phyloP scores from a whole-genome alignment of 2,113 vertebrate genomes.

The Empidonax alnorum region DNA sequence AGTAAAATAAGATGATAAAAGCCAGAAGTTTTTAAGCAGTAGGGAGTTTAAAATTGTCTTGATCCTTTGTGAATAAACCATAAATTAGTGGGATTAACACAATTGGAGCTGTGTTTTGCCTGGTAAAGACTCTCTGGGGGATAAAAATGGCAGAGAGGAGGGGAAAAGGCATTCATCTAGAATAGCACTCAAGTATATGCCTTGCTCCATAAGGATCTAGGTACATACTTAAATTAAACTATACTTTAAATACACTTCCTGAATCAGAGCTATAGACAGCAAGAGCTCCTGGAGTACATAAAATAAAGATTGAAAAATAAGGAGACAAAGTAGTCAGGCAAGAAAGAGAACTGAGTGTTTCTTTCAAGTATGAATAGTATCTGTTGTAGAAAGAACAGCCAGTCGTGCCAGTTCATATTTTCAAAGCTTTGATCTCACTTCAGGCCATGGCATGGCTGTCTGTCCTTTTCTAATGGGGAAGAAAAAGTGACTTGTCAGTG shows the following conservation, averaged over 20 bases:
- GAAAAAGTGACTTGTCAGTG: not conserved
- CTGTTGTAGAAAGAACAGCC: not conserved
- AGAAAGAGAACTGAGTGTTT: not conserved
- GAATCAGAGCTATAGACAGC: not conserved
- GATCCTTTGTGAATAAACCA: not conserved
- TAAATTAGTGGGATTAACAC: slow-evolving; percentile 9
- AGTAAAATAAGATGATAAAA: not conserved
- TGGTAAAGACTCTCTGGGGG: not conserved
- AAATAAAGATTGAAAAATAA: not conserved
- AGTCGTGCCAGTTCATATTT: not conserved
- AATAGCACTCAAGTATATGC: not conserved
- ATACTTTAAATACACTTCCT: not conserved
- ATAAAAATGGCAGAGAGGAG: not conserved
- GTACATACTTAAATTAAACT: not conserved
- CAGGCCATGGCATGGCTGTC: not conserved
- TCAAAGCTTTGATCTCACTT: not conserved
- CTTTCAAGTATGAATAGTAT: not conserved
- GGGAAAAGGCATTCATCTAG: not conserved
- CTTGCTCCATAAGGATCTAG: not conserved
- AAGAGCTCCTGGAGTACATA: not conserved
- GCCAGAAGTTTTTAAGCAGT: not conserved
- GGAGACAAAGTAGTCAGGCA: not conserved
- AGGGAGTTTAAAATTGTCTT: not conserved
- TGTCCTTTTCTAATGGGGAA: not conserved
- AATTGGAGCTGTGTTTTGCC: not conserved